Evolutionary conservation across 1,140 invertebrate species (phyloP).

Genomic region (Lysiphlebus fabarum): DNA sequence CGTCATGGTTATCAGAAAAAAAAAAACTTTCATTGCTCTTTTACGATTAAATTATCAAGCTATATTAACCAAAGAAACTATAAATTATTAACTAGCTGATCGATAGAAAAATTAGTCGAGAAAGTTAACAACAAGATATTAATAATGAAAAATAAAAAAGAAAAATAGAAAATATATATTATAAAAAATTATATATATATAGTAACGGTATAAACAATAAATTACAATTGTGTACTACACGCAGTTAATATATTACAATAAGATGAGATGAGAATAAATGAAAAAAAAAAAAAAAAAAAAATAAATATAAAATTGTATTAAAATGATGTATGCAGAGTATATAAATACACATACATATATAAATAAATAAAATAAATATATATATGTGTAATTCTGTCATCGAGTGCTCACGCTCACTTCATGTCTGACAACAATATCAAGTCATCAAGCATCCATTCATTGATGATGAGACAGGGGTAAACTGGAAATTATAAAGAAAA

Average conservation of each 20-base stretch:
- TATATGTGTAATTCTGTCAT: constrained; percentile 9
- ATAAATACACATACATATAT: background rate
- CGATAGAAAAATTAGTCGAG: no score
- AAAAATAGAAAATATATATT: background rate
- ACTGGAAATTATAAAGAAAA: constrained; percentile 16
- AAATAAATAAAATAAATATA: background rate
- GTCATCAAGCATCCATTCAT: constrained; percentile 50
- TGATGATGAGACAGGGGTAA: constrained; percentile 25
- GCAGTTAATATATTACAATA: constrained; percentile 3
- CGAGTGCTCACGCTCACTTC: constrained; percentile 6
- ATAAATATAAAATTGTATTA: background rate
- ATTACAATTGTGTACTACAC: constrained; percentile 3
- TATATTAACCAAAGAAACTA: no score
- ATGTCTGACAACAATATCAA: constrained; percentile 45
- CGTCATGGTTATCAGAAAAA: no score
- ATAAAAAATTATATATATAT: background rate
- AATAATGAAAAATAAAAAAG: no score
- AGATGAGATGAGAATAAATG: background rate
- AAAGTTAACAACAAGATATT: background rate
- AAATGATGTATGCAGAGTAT: background rate
- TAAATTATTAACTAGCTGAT: no score
- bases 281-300: constrained; percentile 2
- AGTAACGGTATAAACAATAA: constrained; percentile 19
- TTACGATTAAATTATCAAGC: no score
- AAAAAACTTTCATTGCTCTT: no score